These are phyloP conservation scores for Celastrina argiolus DNA, from an alignment of 2,888 invertebrate species.

Conservation along the genomic window DNA sequence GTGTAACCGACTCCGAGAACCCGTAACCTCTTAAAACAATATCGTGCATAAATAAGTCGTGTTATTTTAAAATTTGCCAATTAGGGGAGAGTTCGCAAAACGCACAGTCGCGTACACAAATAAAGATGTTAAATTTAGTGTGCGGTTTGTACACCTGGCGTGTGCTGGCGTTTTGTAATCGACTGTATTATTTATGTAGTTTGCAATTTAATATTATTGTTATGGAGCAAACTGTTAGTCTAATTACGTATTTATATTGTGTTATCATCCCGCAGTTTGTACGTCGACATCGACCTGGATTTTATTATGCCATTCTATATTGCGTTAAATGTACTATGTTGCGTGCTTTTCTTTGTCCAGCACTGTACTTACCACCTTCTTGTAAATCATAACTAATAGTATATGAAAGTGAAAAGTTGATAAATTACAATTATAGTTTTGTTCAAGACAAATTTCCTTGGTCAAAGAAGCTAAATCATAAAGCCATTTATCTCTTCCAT, in stretches of 20 bases:
- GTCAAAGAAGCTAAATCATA: background rate
- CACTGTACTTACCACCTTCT: background rate
- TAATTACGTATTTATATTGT: background rate
- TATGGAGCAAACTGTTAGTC: background rate
- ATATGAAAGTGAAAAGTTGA: background rate
- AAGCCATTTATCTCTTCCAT: background rate
- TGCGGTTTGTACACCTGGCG: constrained; percentile 72
- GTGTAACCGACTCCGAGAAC: constrained; percentile 33
- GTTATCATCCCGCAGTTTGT: background rate
- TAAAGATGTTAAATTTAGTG: constrained; percentile 77
- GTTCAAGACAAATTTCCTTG: background rate
- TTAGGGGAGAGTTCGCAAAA: constrained; percentile 47
- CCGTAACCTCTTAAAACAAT: constrained; percentile 35
- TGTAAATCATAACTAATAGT: background rate
- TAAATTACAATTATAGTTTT: background rate
- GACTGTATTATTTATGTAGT: constrained; percentile 58
- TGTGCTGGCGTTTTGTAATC: constrained; percentile 51
- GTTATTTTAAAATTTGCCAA: constrained; percentile 60
- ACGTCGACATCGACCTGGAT: background rate
- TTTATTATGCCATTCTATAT: background rate
- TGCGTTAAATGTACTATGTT: background rate
- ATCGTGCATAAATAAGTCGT: constrained; percentile 46
- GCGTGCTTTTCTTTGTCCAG: background rate
- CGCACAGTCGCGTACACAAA: constrained; percentile 69
- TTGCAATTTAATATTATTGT: constrained; percentile 26